Percentiles rank a stretch among this genome's conserved stretches.
These are phyloP conservation scores for Podarcis raffonei DNA, from an alignment of 2,113 vertebrate species.

Conservation along the genomic window DNA sequence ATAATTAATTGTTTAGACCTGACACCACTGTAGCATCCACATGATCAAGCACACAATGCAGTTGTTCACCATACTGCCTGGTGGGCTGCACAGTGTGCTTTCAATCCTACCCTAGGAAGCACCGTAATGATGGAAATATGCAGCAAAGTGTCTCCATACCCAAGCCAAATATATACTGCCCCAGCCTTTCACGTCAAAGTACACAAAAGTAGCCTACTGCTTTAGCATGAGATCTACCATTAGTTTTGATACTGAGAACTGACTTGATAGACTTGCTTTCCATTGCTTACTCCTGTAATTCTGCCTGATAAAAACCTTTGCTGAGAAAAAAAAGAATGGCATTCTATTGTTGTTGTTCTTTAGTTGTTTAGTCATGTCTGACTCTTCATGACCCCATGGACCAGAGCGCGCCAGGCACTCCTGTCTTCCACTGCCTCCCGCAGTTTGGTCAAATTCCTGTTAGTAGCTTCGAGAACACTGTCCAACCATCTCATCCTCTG, in stretches of 20 bases:
- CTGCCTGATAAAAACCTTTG: background rate
- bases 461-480: too few species aligned
- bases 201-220: background rate
- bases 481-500: too few species aligned
- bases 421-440: too few species aligned
- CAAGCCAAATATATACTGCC: background rate
- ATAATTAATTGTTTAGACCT: background rate
- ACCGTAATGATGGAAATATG: too few species aligned
- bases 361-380: too few species aligned
- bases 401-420: too few species aligned
- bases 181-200: too few species aligned
- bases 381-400: too few species aligned
- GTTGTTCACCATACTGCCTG: background rate
- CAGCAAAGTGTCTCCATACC: too few species aligned
- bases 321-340: background rate
- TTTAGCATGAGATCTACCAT: too few species aligned
- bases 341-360: too few species aligned
- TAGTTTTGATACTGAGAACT: background rate
- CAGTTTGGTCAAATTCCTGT: too few species aligned
- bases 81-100: background rate
- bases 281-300: background rate
- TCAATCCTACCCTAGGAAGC: background rate
- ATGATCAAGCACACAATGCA: background rate
- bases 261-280: background rate
- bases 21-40: background rate